Base-by-base conservation (phyloP, 2,797 vertebrate species). In the Paratrypauchen microcephalus region DNA sequence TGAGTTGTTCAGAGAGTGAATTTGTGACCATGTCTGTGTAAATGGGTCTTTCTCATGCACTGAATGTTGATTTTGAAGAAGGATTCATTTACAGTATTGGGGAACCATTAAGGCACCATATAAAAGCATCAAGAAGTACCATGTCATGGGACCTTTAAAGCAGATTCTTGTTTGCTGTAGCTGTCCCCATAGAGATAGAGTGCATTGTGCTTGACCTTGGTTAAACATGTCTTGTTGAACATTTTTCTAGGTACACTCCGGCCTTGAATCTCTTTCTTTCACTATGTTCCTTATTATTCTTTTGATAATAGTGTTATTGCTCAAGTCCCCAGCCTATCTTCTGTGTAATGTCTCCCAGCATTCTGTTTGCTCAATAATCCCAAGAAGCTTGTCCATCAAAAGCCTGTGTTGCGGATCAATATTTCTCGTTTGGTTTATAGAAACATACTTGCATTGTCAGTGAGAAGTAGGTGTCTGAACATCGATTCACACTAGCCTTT, bases 401-500 rank as follows among this genome's bases (percentile, higher is more conserved):
- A 50, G 56, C 23, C 54, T 23, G 28, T 65, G 56, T 55, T 67
- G 48, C 65, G 45, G 60, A 59, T 55, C 18, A 18, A 71, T 77
- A 48, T 66, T 65, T 59, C 28, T 68, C 39, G 68, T 74, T 75
- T 65, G 65, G 62, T 47, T 76, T 67, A 78, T 73, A 63, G 56
- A 50, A 80, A 69, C 72, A 57, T 28, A 39, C n/a, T 6, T 23
- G 19, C 39, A 52, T 71, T 71, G 62, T 73, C 60, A 56, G 21
- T 72, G 26, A 26, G 54, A 36, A 71, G 36, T 19, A 36, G 63
- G 63, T 63, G 74, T 24, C 48, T 63, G 60, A 5, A 19, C 52
- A 77, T 80, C 8, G 69, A 80, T 78, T 63, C 50, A 50, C 30
- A 75, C 70, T 71, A 59, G 26, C 81, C 68, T 59, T 52, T 56